Evolutionary conservation across 2,888 invertebrate genomes (phyloP), one percentile per base, ranked within the genome.

Genomic region (Fragum whitleyi): DNA sequence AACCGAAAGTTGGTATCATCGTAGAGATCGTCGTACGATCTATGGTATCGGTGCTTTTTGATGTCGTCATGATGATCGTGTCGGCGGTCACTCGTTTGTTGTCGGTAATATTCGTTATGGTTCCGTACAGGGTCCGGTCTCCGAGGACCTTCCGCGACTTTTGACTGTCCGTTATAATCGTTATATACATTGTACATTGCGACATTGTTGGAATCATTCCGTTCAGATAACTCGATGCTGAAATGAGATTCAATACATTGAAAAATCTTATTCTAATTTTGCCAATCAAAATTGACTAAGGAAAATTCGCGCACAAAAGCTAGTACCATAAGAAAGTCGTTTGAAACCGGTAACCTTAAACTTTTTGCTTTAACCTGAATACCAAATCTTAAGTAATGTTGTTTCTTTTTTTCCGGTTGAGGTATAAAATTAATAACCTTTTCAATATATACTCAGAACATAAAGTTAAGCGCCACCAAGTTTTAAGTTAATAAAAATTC

Each of bases 141-240:
- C 19, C 36, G 29, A 29, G 26, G 29, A 3, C 61, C 61, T 1
- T 61, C 61, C 2, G 19, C 3, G n/a, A 3, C 19, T 1, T 32
- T 14, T 0, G 29, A 19, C 14, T 5, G 19, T 47, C 47, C 19
- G 32, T 28, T n/a, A 32, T 28, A 3, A 2, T 1, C n/a, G n/a
- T 28, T 32, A 61, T 61, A 61, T 16, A 61, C n/a, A n/a, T 14
- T 61, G 32, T 32, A n/a, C 61, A 61, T 61, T 29, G 29, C 61
- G 2, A 61, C 32, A n/a, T 61, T 61, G 32, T 1, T 61, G 2
- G 26, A 28, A n/a, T 61, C 61, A 19, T n/a, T 32, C 1, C 47
- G 47, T n/a, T 47, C 47, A 14, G 47, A 47, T n/a, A 47, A 32
- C 61, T n/a, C n/a, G 14, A 32, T 32, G 14, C 32, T 61, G 11